A percentile compares a stretch with the other conserved stretches of the same genome.
Evolutionary conservation across 2,113 vertebrate genomes (phyloP).

Genomic region (Balaenoptera acutorostrata): DNA sequence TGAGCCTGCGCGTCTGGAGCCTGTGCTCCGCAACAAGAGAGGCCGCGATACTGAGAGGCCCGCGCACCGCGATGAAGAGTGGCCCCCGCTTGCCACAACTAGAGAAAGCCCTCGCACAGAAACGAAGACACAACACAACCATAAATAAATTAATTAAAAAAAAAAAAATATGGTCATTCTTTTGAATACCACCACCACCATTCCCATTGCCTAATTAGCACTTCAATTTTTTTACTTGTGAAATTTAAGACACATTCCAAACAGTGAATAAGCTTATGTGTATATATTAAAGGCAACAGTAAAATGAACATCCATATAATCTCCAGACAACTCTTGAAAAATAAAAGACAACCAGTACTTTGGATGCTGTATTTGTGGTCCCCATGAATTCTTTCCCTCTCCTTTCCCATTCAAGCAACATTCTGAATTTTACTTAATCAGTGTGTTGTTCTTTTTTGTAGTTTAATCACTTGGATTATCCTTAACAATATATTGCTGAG

Average conservation of each 20-base stretch:
- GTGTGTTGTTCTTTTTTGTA: background rate
- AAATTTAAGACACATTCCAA: background rate
- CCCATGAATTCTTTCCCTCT: background rate
- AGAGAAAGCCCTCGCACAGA: too few relatives aligned
- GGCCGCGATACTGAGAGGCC: too few relatives aligned
- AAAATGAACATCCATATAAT: background rate
- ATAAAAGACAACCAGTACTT: background rate
- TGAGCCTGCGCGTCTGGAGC: too few relatives aligned
- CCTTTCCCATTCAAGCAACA: background rate
- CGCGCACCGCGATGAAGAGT: too few relatives aligned
- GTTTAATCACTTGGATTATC: background rate
- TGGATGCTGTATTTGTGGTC: background rate
- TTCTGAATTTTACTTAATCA: background rate
- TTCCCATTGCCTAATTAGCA: background rate
- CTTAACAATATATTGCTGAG: background rate
- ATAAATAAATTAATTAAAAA: too few relatives aligned
- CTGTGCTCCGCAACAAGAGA: too few relatives aligned
- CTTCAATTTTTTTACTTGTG: background rate
- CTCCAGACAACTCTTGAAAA: background rate
- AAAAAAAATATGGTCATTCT: background rate
- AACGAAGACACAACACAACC: too few relatives aligned
- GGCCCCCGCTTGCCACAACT: too few relatives aligned
- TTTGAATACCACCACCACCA: background rate
- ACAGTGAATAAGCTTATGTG: background rate
- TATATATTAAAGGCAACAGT: background rate